Evolutionary conservation across 2,113 vertebrate genomes (phyloP), one percentile per base, ranked within the genome.

Genomic region (Oceanodroma tethys): DNA sequence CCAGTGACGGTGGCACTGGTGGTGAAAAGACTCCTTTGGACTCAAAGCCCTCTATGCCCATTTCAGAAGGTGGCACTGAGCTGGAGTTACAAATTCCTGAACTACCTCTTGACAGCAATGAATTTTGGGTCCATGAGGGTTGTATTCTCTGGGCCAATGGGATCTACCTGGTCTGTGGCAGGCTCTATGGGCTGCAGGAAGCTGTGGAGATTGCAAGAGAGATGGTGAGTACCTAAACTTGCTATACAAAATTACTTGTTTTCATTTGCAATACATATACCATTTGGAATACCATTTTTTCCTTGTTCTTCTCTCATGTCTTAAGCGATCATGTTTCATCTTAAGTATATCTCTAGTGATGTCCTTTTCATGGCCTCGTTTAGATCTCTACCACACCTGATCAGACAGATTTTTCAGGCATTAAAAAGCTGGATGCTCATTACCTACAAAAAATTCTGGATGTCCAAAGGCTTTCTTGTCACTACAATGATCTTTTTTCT

Each of bases 131-230:
- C 94, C 99, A 99, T 6, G 99, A 99, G 98, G 99, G 99, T 95
- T 99, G 99, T 96, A 99, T 99, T 94, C 99, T 99, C 95, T 99
- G 99, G 99, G 99, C 99, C 98, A 99, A 99, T 97, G 99, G 99
- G 65, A 98, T 99, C 97, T 99, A 99, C 98, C 99, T 99, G 96
- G 99, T 99, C 97, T 99, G 99, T 81, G 99, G 99, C 97, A 99
- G 98, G 96, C 98, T 99, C 91, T 99, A 99, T 42, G 99, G 99
- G 97, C 98, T 99, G 97, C 99, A 99, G 96, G 99, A 99, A 98
- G 99, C 99, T 97, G 98, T 99, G 97, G 99, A 99, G 98, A 99
- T 99, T 86, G 99, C 99, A 88, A 99, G 98, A 99, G 99, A 99
- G 95, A 99, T 99, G 95, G 99, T 99, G 96, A 99, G 99, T 99